phyloP scores from a whole-genome alignment of 2,888 invertebrate species.

The Keiferia lycopersicella region DNA sequence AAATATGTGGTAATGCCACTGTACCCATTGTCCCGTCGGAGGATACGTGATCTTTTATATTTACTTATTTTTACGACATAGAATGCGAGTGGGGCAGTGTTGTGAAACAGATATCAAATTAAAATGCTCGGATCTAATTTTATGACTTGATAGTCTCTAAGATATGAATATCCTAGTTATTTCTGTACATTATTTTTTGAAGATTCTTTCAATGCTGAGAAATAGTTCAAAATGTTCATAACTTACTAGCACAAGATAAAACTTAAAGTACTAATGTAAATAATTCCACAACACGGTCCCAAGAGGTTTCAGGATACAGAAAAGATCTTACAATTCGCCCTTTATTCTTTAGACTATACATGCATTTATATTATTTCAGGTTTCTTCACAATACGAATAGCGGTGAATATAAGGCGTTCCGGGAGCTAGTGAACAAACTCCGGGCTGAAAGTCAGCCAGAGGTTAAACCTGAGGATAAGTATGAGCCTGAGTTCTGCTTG shows the following conservation, averaged over 20 bases:
- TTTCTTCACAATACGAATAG: conserved; percentile 73
- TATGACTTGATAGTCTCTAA: not conserved
- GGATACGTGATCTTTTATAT: conserved; percentile 71
- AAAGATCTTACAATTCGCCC: conserved; percentile 50
- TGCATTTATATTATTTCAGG: conserved; percentile 61
- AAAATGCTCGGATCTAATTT: no score
- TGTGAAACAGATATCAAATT: conserved; percentile 5
- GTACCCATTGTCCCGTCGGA: conserved; percentile 57
- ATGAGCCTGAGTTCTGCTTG: conserved; percentile 75
- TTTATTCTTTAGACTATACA: conserved; percentile 35
- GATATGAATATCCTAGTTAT: not conserved
- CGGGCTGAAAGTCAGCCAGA: conserved; percentile 58
- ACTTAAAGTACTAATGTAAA: not conserved
- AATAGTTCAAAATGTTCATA: not conserved
- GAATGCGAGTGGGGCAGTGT: conserved; percentile 40
- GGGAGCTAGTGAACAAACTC: conserved; percentile 63
- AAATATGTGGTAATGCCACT: conserved; percentile 80
- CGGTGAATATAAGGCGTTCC: conserved; percentile 72
- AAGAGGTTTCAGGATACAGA: conserved; percentile 53
- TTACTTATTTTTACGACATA: conserved; percentile 43
- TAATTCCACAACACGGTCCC: conserved; percentile 36
- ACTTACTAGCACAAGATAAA: not conserved
- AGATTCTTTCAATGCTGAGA: not conserved
- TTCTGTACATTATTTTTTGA: not conserved
- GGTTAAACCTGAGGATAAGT: conserved; percentile 75